These are phyloP conservation scores for Hycleus cichorii DNA, from an alignment of 1,140 invertebrate species.

Conservation along the genomic window DNA sequence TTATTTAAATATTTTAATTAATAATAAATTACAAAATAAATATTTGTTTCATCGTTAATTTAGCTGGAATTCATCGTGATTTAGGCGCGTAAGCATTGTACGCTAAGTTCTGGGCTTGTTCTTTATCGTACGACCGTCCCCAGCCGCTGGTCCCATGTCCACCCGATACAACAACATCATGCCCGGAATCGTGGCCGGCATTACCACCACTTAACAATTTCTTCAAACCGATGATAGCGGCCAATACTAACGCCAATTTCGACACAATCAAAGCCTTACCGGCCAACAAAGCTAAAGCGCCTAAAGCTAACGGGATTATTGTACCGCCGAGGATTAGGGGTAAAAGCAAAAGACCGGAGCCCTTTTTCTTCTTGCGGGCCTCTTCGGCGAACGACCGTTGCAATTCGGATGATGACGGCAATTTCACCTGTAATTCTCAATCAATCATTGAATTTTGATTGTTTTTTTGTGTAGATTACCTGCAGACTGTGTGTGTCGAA, in stretches of 20 bases:
- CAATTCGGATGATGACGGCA: constrained; percentile 55
- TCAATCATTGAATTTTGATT: neutral
- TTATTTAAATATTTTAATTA: too few relatives aligned
- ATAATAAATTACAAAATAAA: constrained; percentile 2
- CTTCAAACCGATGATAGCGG: constrained; percentile 76
- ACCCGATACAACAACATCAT: constrained; percentile 62
- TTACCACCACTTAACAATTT: constrained; percentile 62
- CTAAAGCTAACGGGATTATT: constrained; percentile 68
- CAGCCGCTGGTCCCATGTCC: constrained; percentile 57
- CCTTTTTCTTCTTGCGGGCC: constrained; percentile 60
- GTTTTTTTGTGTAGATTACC: constrained; percentile 39
- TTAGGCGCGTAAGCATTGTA: constrained; percentile 54
- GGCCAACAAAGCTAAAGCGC: constrained; percentile 68
- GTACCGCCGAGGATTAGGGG: constrained; percentile 70
- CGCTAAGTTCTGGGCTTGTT: constrained; percentile 52
- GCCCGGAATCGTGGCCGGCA: constrained; percentile 46
- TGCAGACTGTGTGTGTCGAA: constrained; percentile 69
- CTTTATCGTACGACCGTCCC: constrained; percentile 58
- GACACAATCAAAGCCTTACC: constrained; percentile 78
- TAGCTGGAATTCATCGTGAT: constrained; percentile 4
- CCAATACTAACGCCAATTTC: constrained; percentile 70
- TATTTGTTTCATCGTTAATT: constrained; percentile 7
- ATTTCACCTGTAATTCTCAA: constrained; percentile 48
- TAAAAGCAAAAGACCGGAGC: constrained; percentile 62
- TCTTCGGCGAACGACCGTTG: constrained; percentile 50